A percentile compares a stretch with the other conserved stretches of the same genome.
Conservation (phyloP, 1,140 invertebrate genomes). For the Drosophila sp. region DNA sequence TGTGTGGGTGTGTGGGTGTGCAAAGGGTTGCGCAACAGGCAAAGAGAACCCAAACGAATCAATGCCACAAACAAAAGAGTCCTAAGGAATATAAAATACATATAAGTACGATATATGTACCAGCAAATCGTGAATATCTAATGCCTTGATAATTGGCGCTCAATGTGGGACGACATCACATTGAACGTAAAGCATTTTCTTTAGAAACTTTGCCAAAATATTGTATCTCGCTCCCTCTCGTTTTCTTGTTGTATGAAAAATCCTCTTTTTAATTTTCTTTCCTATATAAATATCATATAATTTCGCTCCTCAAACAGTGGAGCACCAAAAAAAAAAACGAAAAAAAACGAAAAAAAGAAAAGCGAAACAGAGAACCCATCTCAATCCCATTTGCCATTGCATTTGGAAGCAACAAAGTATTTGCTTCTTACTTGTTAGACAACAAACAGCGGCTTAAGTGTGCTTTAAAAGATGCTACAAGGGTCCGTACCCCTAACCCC, state of each 20-base stretch:
- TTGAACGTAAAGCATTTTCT: background rate
- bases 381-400: conserved; percentile 22
- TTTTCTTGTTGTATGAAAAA: background rate
- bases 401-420: conserved; percentile 42
- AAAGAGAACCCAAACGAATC: conserved; percentile 1
- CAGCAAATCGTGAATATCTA: conserved; percentile 9
- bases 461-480: conserved; percentile 47
- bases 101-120: conserved; percentile 1
- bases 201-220: background rate
- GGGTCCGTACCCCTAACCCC: conserved; percentile 23
- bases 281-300: conserved; percentile 17
- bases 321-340: background rate
- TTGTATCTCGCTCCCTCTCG: background rate
- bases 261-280: conserved; percentile 15
- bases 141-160: conserved; percentile 9
- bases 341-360: background rate
- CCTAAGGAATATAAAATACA: conserved; percentile 2
- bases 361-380: conserved; percentile 23
- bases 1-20: conserved; percentile 1
- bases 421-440: conserved; percentile 27
- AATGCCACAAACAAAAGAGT: conserved; percentile 12
- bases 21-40: conserved; percentile 62
- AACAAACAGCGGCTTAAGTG: conserved; percentile 49
- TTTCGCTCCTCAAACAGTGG: conserved; percentile 3
- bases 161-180: background rate